phyloP scores from a whole-genome alignment of 2,113 vertebrate species.

The Petrocephalus microphthalmus region DNA sequence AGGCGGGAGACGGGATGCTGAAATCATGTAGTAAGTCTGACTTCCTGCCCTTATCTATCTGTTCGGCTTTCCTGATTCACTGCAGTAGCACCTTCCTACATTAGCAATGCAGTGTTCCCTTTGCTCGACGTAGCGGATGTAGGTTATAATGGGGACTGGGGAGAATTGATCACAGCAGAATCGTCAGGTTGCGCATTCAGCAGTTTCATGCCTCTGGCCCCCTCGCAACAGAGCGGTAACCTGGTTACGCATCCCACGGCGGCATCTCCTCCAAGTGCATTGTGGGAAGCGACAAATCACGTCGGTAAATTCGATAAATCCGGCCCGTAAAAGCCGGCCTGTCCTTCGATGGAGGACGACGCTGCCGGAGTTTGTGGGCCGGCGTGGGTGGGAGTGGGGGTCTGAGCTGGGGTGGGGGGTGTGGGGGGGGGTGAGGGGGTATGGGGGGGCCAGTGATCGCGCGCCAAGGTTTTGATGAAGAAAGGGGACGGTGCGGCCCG shows the following conservation, averaged over 20 bases:
- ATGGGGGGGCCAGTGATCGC: constrained; percentile 51
- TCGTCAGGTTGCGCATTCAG: background rate
- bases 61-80: background rate
- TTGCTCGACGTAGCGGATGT: too few species aligned
- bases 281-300: constrained; percentile 62
- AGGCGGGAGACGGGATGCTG: background rate
- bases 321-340: constrained; percentile 57
- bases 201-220: constrained; percentile 38
- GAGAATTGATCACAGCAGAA: background rate
- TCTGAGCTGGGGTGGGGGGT: constrained; percentile 32
- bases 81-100: background rate
- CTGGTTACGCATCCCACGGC: constrained; percentile 58
- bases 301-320: constrained; percentile 62
- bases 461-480: constrained; percentile 67
- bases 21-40: background rate
- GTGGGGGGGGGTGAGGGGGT: constrained; percentile 41
- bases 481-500: constrained; percentile 55
- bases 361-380: constrained; percentile 33
- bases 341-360: constrained; percentile 53
- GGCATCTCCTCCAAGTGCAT: constrained; percentile 51
- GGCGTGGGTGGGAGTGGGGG: constrained; percentile 36
- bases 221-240: constrained; percentile 60
- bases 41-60: background rate
- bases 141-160: background rate
- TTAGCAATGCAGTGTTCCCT: background rate